Percentiles rank a stretch among this genome's conserved stretches.
phyloP scores from a whole-genome alignment of 2,888 invertebrate genomes.

The Eristalis tenax region DNA sequence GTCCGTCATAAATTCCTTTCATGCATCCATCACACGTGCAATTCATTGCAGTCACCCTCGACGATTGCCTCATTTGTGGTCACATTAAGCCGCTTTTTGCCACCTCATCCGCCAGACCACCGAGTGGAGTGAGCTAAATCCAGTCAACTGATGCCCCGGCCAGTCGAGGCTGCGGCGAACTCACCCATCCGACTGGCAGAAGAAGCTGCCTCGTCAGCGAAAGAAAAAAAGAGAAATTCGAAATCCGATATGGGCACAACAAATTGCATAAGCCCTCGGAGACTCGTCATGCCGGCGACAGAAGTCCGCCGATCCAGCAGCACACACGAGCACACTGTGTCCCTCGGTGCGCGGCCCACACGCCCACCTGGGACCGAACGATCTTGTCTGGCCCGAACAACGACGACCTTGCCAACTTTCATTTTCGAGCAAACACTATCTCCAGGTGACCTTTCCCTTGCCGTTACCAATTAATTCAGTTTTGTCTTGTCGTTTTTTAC shows the following conservation, averaged over 20 bases:
- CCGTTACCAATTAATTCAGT: conserved; percentile 56
- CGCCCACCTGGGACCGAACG: conserved; percentile 25
- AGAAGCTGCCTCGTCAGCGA: conserved; percentile 34
- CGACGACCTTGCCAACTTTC: conserved; percentile 69
- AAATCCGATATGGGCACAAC: conserved; percentile 54
- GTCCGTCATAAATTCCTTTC: neutral
- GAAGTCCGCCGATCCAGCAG: conserved; percentile 57
- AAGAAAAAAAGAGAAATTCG: conserved; percentile 66
- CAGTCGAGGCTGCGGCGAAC: conserved; percentile 3
- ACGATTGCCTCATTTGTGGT: conserved; percentile 28
- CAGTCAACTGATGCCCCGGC: neutral
- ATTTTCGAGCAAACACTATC: conserved; percentile 63
- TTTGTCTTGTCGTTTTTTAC: conserved; percentile 30
- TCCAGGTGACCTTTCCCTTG: conserved; percentile 66
- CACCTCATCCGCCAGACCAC: conserved; percentile 12
- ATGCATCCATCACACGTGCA: neutral
- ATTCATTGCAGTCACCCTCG: neutral
- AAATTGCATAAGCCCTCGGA: conserved; percentile 61
- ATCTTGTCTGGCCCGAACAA: conserved; percentile 22
- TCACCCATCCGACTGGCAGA: neutral
- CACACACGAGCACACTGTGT: conserved; percentile 8
- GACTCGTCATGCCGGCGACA: conserved; percentile 32
- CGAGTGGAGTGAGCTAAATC: conserved; percentile 22
- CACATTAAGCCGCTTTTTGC: conserved; percentile 13
- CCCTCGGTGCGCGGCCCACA: conserved; percentile 7